phyloP scores from a whole-genome alignment of 2,888 invertebrate species.

The Erpobdella octoculata region DNA sequence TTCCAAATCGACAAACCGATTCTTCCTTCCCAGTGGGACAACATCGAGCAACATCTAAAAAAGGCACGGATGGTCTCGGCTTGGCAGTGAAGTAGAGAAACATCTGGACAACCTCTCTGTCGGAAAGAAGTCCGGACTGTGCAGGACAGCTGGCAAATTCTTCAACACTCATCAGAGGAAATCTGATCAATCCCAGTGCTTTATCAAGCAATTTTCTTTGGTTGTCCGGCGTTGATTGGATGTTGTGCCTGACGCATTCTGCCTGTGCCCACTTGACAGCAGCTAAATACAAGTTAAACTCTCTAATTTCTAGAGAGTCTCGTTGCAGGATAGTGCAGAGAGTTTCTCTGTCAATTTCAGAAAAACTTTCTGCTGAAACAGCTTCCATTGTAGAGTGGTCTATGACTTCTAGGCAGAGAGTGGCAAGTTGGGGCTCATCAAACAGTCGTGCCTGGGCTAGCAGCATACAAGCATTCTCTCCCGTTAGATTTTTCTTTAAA shows the following conservation, averaged over 20 bases:
- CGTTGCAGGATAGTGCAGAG: slow-evolving; percentile 80
- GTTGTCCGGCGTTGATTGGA: slow-evolving; percentile 73
- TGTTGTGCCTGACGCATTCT: slow-evolving; percentile 75
- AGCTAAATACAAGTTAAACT: slow-evolving; percentile 73
- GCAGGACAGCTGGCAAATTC: slow-evolving; percentile 91
- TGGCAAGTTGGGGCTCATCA: slow-evolving; percentile 88
- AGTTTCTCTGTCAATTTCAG: slow-evolving; percentile 86
- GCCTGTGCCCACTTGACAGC: slow-evolving; percentile 86
- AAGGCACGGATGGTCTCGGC: slow-evolving; percentile 73
- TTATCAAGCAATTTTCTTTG: slow-evolving; percentile 54
- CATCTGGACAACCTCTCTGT: slow-evolving; percentile 86
- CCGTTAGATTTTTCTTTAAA: slow-evolving; percentile 86
- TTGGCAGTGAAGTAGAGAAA: slow-evolving; percentile 88
- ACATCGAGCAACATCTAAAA: slow-evolving; percentile 72
- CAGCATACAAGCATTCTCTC: slow-evolving; percentile 88
- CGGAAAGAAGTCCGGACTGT: slow-evolving; percentile 79
- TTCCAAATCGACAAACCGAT: slow-evolving; percentile 90
- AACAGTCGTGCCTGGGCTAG: slow-evolving; percentile 88
- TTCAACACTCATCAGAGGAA: slow-evolving; percentile 86
- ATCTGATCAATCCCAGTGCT: slow-evolving; percentile 77
- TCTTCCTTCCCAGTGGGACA: slow-evolving; percentile 81
- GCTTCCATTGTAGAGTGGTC: slow-evolving; percentile 96
- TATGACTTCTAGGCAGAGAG: slow-evolving; percentile 73
- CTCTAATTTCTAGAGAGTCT: slow-evolving; percentile 89
- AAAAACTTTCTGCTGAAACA: slow-evolving; percentile 85